Evolutionary conservation across 1,140 invertebrate species (phyloP).

Genomic region (Dendroctonus ponderosae): DNA sequence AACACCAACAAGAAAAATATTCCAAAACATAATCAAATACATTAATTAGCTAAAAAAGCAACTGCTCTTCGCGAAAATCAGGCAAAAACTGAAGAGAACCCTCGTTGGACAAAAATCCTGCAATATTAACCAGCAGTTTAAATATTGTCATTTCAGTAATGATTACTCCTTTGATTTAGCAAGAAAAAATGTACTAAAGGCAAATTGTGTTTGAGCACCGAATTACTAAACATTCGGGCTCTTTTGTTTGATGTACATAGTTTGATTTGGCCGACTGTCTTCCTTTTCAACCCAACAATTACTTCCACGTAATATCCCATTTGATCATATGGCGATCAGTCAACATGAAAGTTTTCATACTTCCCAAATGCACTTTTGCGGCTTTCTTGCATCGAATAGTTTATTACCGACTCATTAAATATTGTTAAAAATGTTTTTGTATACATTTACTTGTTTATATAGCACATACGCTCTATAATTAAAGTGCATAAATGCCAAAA

Average conservation of each 20-base stretch:
- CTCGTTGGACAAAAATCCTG: background rate
- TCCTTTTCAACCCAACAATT: background rate
- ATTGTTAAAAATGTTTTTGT: background rate
- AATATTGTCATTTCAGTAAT: conserved; percentile 6
- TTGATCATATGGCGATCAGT: too few relatives aligned
- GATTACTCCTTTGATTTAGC: background rate
- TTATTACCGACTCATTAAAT: background rate
- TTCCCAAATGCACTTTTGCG: too few relatives aligned
- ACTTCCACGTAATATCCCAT: too few relatives aligned
- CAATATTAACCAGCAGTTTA: background rate
- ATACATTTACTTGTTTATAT: too few relatives aligned
- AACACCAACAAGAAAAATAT: background rate
- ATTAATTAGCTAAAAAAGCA: background rate
- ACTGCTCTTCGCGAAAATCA: background rate
- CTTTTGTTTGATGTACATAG: too few relatives aligned
- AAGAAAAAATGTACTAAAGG: background rate
- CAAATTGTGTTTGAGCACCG: too few relatives aligned
- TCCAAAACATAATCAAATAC: background rate
- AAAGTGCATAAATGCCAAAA: too few relatives aligned
- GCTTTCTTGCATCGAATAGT: background rate
- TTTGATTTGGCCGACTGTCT: conserved; percentile 10
- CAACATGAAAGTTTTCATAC: too few relatives aligned
- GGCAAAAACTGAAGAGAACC: background rate
- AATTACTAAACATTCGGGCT: too few relatives aligned
- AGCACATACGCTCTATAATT: too few relatives aligned